These are phyloP conservation scores for Synanthedon vespiformis DNA, from an alignment of 2,888 invertebrate genomes.

Conservation along the genomic window DNA sequence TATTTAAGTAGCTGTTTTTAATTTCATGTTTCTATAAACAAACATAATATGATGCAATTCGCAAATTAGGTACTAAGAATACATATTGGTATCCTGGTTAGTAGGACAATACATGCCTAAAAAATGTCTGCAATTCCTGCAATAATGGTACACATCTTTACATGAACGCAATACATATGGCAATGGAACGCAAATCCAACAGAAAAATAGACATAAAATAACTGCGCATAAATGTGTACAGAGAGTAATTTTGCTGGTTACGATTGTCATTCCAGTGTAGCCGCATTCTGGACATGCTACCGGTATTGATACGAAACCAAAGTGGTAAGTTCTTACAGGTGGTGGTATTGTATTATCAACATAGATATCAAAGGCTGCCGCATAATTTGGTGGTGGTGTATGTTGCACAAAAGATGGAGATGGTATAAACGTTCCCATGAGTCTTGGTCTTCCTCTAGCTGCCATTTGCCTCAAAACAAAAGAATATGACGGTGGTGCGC, in stretches of 20 bases:
- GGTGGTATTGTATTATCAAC: slow-evolving; percentile 39
- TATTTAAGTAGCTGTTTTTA: too few species aligned
- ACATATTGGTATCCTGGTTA: slow-evolving; percentile 28
- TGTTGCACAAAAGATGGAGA: slow-evolving; percentile 56
- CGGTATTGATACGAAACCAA: slow-evolving; percentile 45
- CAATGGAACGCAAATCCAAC: slow-evolving; percentile 56
- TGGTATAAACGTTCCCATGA: slow-evolving; percentile 57
- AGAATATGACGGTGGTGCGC: slow-evolving; percentile 58
- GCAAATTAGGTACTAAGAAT: too few species aligned
- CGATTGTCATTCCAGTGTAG: slow-evolving; percentile 40
- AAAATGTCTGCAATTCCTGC: slow-evolving; percentile 48
- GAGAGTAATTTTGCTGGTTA: slow-evolving; percentile 40
- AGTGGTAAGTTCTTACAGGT: slow-evolving; percentile 33
- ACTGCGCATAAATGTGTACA: slow-evolving; percentile 56
- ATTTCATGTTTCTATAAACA: too few species aligned
- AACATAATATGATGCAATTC: too few species aligned
- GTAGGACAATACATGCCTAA: slow-evolving; percentile 59
- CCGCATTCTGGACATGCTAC: slow-evolving; percentile 54
- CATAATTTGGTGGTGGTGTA: slow-evolving; percentile 55
- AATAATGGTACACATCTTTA: slow-evolving; percentile 60
- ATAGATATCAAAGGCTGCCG: slow-evolving; percentile 55
- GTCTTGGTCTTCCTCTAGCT: slow-evolving; percentile 37
- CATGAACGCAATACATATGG: slow-evolving; percentile 56
- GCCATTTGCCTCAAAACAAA: slow-evolving; percentile 55
- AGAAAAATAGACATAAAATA: slow-evolving; percentile 48